Conservation (phyloP, 2,113 vertebrate species). For the Platycercus adscitus region DNA sequence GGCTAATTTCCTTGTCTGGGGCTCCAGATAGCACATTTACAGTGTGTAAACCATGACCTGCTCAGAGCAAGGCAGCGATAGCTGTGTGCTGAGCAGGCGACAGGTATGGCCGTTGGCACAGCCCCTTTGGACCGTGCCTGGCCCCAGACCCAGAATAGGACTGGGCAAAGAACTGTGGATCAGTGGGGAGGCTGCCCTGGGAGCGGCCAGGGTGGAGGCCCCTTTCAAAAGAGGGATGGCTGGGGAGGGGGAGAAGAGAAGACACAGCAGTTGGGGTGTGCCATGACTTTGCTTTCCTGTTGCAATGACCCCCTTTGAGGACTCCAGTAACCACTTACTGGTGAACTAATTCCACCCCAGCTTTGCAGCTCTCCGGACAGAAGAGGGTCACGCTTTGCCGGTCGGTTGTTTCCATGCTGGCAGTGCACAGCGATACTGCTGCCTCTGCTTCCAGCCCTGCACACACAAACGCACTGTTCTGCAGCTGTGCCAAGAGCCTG, state of each 20-base stretch:
- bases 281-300: neutral
- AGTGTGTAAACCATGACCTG: fast-evolving
- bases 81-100: neutral
- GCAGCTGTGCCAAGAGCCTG: neutral
- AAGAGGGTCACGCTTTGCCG: fast-evolving
- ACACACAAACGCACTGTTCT: neutral
- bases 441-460: neutral
- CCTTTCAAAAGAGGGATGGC: neutral
- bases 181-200: neutral
- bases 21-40: neutral
- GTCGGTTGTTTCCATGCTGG: neutral
- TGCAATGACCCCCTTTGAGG: neutral
- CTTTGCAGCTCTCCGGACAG: neutral
- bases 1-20: neutral
- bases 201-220: neutral
- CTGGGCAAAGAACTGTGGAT: neutral
- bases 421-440: neutral
- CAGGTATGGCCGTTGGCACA: neutral
- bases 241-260: neutral
- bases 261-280: neutral
- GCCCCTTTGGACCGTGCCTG: fast-evolving
- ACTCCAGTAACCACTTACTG: neutral
- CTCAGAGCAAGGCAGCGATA: fast-evolving
- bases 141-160: fast-evolving
- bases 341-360: neutral